Base-by-base conservation (phyloP, 2,888 invertebrate genomes). In the Oeneis ivallda region DNA sequence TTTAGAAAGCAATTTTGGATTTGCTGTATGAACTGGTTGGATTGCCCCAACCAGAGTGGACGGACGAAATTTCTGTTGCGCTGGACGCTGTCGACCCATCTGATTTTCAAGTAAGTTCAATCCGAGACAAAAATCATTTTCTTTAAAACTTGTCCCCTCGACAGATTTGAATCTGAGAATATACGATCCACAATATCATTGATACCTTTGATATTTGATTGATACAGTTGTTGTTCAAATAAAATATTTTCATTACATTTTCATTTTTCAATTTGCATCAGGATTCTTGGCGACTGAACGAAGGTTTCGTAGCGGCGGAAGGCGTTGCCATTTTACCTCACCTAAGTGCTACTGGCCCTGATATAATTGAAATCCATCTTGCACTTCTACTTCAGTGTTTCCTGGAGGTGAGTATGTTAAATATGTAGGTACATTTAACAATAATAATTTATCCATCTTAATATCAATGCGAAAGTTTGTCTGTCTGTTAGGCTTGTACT, bases 291-390 rank as follows among this genome's bases (percentile, higher is more conserved):
- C 94, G 96, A 74, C 88, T 99, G 34, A 95, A 95, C 75, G 98
- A 98, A 83, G 98, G 98, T 43, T 99, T 99, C 83, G 96, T 99
- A n/a, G 97, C 96, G 13, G 96, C 96, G 65, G 99, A 99, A 90
- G 98, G 98, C 56, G 94, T 94, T 66, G 94, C 94, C 63, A 94
- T 98, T 75, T 88, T 99, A 83, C 98, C 98, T 70, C 96, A 97
- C 82, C 93, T 98, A 69, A 95, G 97, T 60, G 95, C 95, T 72
- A 95, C 93, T 69, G 96, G 98, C 68, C 96, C 98, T 13, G 98
- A 98, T 87, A 94, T 98, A 72, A 95, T 96, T 69, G 97, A 98
- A 85, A 96, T 98, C 83, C 98, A 98, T 92, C 93, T 96, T 79
- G 95, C 98, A 7, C 92, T 98, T 58, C 88, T 99, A 75, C 93